A percentile compares a stretch with the other conserved stretches of the same genome.
phyloP scores from a whole-genome alignment of 2,113 vertebrate genomes.

The Raja brachyura region DNA sequence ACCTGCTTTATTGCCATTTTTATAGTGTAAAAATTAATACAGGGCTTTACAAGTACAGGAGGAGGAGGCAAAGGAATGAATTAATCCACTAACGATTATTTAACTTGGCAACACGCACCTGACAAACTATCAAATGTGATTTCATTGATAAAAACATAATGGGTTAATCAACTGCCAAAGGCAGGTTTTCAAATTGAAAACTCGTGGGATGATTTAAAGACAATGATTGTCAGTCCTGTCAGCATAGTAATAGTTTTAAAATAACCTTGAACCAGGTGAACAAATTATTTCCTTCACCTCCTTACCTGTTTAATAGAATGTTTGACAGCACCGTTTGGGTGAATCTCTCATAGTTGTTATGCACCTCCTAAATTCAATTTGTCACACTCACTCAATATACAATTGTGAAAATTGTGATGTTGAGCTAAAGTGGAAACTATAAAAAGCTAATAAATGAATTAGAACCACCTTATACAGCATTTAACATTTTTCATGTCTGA shows the following conservation, averaged over 20 bases:
- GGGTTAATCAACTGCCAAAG: not conserved
- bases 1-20: slow-evolving; percentile 25
- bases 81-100: not conserved
- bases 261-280: not conserved
- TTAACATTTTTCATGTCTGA: not conserved
- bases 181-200: not conserved
- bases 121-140: not conserved
- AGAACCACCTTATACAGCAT: not conserved
- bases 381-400: not conserved
- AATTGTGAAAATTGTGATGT: not conserved
- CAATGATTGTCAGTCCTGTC: not conserved
- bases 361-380: not conserved
- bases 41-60: slow-evolving; percentile 1
- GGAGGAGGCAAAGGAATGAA: not conserved
- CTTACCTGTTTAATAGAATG: not conserved
- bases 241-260: not conserved
- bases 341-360: not conserved
- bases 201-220: not conserved
- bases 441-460: not conserved
- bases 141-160: not conserved
- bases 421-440: not conserved
- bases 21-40: not conserved
- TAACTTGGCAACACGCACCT: not conserved
- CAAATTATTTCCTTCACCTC: not conserved
- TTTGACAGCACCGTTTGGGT: not conserved